Percentiles rank a stretch among this genome's conserved stretches.
Conservation (phyloP, 1,140 invertebrate genomes). For the Contarinia nasturtii region DNA sequence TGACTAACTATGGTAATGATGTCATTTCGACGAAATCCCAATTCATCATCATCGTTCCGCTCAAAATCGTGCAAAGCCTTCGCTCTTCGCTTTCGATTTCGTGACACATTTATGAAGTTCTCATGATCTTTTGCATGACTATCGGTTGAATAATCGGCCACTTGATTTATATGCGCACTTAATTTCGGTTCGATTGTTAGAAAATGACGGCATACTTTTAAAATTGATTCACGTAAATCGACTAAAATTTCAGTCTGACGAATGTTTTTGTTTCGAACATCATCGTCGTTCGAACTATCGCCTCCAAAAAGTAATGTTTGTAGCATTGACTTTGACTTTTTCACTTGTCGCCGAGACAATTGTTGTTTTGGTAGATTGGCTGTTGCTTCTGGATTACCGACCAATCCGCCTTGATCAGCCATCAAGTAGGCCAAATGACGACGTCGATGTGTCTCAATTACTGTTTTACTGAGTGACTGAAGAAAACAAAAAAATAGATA, state of each 20-base stretch:
- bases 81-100: constrained; percentile 71
- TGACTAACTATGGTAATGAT: constrained; percentile 95
- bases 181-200: constrained; percentile 23
- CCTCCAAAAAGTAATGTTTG: constrained; percentile 70
- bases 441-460: constrained; percentile 76
- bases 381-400: constrained; percentile 72
- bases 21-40: constrained; percentile 96
- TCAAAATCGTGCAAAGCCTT: constrained; percentile 86
- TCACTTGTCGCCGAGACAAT: constrained; percentile 63
- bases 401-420: constrained; percentile 84
- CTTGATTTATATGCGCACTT: constrained; percentile 47
- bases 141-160: constrained; percentile 89
- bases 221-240: constrained; percentile 88
- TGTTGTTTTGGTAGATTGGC: constrained; percentile 86
- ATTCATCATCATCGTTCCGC: constrained; percentile 92
- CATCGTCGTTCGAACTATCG: constrained; percentile 48
- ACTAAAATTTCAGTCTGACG: constrained; percentile 87
- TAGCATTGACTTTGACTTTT: constrained; percentile 76
- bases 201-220: constrained; percentile 32
- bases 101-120: constrained; percentile 78
- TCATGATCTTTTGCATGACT: constrained; percentile 88
- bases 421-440: constrained; percentile 89
- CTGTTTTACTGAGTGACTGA: constrained; percentile 55
- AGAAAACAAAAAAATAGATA: too few relatives aligned
- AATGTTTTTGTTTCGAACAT: constrained; percentile 91